Evolutionary conservation across 2,888 invertebrate species (phyloP), one percentile per base, ranked within the genome.

Genomic region (Papilio demoleus): DNA sequence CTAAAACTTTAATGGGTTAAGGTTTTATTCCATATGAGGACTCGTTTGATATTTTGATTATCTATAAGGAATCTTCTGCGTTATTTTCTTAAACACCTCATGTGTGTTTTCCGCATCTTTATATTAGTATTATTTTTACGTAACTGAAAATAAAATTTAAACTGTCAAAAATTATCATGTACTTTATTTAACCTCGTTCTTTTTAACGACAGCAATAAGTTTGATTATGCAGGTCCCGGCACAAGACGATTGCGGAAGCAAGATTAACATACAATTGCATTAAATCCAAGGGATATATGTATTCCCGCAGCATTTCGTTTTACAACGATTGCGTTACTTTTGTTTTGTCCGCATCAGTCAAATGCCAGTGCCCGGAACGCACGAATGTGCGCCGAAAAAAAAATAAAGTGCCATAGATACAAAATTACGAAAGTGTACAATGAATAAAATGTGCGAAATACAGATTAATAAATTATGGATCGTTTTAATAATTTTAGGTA

Each of bases 341-440:
- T 70, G 24, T 45, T 40, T 62, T 34, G 45, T 61, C 62, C 56
- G 65, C 40, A 60, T 61, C 68, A 70, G 69, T 70, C 69, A 45
- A 62, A 62, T 56, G 69, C 36, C 56, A 62, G 65, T 70, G 65
- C 65, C 40, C 68, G 65, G 50, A 68, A 62, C 65, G 65, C 69
- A 27, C 61, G 61, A 42, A 38, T 65, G 65, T 69, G 60, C 61
- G 50, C 19, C 14, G n/a, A 14, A 60, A 60, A 64, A 50, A 42
- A 53, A 61, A 24, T 24, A 4, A 50, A 24, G 69, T 65, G 69
- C 69, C 65, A 69, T 65, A 69, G 50, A 69, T 34, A 69, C 27
- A 19, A 53, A 60, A 65, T 65, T 34, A 69, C 27, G 22, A 53
- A 60, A 65, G 60, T 68, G 65, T 22, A 40, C 14, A 34, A 47